phyloP scores from a whole-genome alignment of 2,113 vertebrate genomes.

The Colossoma macropomum region DNA sequence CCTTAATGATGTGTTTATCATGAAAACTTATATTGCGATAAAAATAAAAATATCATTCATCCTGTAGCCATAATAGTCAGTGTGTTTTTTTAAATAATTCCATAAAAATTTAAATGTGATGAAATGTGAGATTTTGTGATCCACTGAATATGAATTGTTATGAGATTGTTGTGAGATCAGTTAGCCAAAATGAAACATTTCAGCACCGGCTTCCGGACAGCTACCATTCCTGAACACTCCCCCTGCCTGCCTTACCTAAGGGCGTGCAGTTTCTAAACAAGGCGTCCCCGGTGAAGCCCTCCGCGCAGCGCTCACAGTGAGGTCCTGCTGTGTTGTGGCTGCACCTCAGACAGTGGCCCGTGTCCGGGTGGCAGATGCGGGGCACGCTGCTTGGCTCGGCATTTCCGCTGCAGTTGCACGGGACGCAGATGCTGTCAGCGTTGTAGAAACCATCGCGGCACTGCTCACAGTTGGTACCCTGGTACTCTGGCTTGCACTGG shows the following conservation, averaged over 20 bases:
- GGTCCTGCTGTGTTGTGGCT: constrained; percentile 80
- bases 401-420: constrained; percentile 81
- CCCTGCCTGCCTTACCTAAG: constrained; percentile 72
- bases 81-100: no score
- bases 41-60: no score
- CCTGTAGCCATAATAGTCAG: no score
- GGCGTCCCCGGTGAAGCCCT: constrained; percentile 73
- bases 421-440: constrained; percentile 80
- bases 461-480: constrained; percentile 76
- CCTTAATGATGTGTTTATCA: no score
- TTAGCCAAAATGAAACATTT: background rate
- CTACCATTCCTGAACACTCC: background rate
- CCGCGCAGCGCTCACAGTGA: constrained; percentile 77
- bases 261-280: constrained; percentile 75
- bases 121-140: no score
- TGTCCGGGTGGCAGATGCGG: constrained; percentile 76
- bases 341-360: constrained; percentile 80
- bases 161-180: background rate
- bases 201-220: background rate
- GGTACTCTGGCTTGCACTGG: constrained; percentile 77
- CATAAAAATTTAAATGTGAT: no score
- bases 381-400: constrained; percentile 70
- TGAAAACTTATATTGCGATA: no score
- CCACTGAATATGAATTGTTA: no score
- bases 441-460: constrained; percentile 83